Evolutionary conservation across 2,797 vertebrate species (phyloP), one percentile per base, ranked within the genome.

Genomic region (Ctenopoma multispine): DNA sequence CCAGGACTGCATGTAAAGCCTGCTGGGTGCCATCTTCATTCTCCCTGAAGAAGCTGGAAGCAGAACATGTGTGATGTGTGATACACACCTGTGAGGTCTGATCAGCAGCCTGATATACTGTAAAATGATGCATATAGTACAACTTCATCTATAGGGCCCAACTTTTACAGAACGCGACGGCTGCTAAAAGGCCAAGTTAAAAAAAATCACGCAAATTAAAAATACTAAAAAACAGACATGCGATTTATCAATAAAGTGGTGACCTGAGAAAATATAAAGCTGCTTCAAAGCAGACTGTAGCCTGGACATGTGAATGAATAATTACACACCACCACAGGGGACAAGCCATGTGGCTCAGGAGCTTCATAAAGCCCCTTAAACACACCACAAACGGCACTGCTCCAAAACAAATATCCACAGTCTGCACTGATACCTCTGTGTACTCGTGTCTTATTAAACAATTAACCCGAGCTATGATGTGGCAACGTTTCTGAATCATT

Each of bases 401-500:
- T 23, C 24, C 21, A 41, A 18, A 44, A 36, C 7, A 54, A 50
- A 18, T 27, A 18, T 20, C 13, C 10, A 4, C 1, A 13, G 15
- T 21, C 31, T 21, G 31, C 14, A 15, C 1, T 12, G 23, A 41
- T 17, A 11, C 59, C 55, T 47, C 41, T 34, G 21, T 48, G 13
- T 20, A 29, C 8, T 13, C 11, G 20, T 21, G 58, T 9, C 41
- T 29, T 21, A 58, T 46, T 31, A 29, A 51, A 40, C 23, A 12
- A 29, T 63, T 36, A 55, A 15, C 21, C 75, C 63, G 18, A 7
- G 40, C 29, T 41, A 10, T 12, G 54, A 51, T 47, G n/a, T 47
- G 58, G 59, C 48, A 58, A 68, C 34, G 63, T 66, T n/a, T 71
- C 38, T 71, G 43, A 20, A 56, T 69, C 31, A 48, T 2, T 10